These are phyloP conservation scores for Atractosteus spatula DNA, from an alignment of 2,113 vertebrate genomes.

Conservation along the genomic window DNA sequence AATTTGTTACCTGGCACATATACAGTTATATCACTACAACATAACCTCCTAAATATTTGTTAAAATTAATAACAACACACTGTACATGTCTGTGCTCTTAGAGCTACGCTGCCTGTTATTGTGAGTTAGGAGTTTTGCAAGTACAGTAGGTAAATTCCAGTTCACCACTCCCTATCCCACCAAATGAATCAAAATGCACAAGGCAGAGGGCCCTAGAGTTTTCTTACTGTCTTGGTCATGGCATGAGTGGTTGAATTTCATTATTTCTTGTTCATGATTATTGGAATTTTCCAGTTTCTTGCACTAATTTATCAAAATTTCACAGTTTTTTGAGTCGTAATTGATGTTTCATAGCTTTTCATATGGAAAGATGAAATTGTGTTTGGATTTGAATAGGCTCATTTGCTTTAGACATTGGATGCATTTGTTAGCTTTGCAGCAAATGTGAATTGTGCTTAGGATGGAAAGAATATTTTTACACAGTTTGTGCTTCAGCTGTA, in stretches of 20 bases:
- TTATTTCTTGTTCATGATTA: constrained; percentile 23
- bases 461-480: constrained; percentile 6
- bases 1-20: neutral
- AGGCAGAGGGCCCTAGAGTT: neutral
- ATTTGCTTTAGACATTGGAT: constrained; percentile 16
- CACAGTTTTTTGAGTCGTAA: constrained; percentile 31
- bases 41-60: neutral
- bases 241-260: constrained; percentile 2
- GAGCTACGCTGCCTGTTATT: constrained; percentile 3
- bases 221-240: neutral
- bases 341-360: constrained; percentile 15
- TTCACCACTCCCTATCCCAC: constrained; percentile 27
- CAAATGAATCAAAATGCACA: constrained; percentile 19
- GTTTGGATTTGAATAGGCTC: constrained; percentile 20
- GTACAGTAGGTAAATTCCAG: constrained; percentile 27
- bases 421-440: neutral
- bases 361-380: constrained; percentile 25
- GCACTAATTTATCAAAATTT: constrained; percentile 33
- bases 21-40: neutral
- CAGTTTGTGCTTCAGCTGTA: constrained; percentile 3
- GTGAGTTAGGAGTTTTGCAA: neutral
- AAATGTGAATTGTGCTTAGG: constrained; percentile 18
- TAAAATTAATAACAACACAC: neutral
- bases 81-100: neutral
- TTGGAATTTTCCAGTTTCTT: constrained; percentile 38